Evolutionary conservation across 2,888 invertebrate genomes (phyloP), one percentile per base, ranked within the genome.

Genomic region (Caenorhabditis angaria): DNA sequence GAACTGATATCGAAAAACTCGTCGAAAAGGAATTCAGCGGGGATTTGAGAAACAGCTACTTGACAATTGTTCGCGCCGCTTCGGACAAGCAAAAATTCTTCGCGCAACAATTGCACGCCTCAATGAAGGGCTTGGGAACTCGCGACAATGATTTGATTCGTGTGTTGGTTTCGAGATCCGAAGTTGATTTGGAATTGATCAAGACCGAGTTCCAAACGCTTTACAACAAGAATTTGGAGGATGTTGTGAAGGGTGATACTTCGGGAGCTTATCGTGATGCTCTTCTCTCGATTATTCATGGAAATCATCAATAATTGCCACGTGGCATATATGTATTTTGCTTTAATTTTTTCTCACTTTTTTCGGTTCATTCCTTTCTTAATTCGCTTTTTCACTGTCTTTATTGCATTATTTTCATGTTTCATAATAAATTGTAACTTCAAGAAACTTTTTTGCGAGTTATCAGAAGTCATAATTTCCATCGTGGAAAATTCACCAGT

Each of bases 121-220:
- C 86, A 8, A 86, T 85, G 81, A 82, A 83, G 72, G 83, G 83
- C 22, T 32, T 82, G 56, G 85, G 85, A 35, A 80, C 83, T 1
- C 77, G 81, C 35, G 83, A 87, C 70, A 79, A 81, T 54, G 80
- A 82, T 57, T 68, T 84, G 41, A 86, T 83, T 61, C 79, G 86
- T 4, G 79, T 86, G 25, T 55, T 87, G n/a, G 85, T 86, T 29
- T 73, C 80, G 14, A 77, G 86, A 12, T 74, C 82, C 5, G 86
- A 87, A 50, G 78, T 81, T 65, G 95, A 95, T 88, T 91, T 95
- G 90, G 92, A 91, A 0, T 93, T 94, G 83, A 93, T 95, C 84
- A 93, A 93, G 80, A 90, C 91, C 74, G 92, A 92, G 83, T 95
- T 93, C 89, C 91, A 91, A 54, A 73, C 71, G 32, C 65, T 82